A percentile compares a stretch with the other conserved stretches of the same genome.
These are phyloP conservation scores for Gavia stellata DNA, from an alignment of 2,113 vertebrate genomes.

Conservation along the genomic window DNA sequence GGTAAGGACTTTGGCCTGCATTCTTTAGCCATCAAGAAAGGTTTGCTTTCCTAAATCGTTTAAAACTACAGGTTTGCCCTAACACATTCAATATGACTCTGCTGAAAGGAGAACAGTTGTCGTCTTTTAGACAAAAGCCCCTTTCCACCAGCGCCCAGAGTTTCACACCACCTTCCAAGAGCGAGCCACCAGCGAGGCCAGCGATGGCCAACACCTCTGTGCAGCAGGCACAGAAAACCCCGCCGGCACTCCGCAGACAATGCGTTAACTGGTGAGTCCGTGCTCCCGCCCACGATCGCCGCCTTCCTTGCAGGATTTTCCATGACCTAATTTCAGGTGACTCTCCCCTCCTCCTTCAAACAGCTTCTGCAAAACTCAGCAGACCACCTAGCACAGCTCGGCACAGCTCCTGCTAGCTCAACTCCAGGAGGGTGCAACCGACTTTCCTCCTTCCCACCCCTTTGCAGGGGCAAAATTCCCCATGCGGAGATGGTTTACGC, in stretches of 20 bases:
- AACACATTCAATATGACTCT: not conserved
- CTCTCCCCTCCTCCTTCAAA: not conserved
- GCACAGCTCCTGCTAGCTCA: not conserved
- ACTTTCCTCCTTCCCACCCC: not conserved
- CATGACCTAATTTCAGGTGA: not conserved
- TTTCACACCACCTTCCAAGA: not conserved
- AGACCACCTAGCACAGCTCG: not conserved
- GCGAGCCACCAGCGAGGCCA: not conserved
- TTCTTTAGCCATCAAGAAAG: not conserved
- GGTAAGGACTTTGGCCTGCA: not conserved
- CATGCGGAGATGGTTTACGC: not conserved
- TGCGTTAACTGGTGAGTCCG: rapidly evolving
- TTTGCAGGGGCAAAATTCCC: not conserved
- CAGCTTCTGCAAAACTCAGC: not conserved
- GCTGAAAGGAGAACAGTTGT: not conserved
- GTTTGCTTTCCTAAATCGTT: not conserved
- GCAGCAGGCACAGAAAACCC: not conserved
- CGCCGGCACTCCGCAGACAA: not conserved
- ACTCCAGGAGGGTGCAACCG: not conserved
- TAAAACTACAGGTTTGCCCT: not conserved
- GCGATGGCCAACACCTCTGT: rapidly evolving
- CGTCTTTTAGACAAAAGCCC: not conserved
- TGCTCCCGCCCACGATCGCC: not conserved
- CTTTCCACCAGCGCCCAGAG: not conserved
- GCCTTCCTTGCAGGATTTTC: not conserved